Conservation (phyloP, 2,113 vertebrate genomes). For the Etheostoma cragini region DNA sequence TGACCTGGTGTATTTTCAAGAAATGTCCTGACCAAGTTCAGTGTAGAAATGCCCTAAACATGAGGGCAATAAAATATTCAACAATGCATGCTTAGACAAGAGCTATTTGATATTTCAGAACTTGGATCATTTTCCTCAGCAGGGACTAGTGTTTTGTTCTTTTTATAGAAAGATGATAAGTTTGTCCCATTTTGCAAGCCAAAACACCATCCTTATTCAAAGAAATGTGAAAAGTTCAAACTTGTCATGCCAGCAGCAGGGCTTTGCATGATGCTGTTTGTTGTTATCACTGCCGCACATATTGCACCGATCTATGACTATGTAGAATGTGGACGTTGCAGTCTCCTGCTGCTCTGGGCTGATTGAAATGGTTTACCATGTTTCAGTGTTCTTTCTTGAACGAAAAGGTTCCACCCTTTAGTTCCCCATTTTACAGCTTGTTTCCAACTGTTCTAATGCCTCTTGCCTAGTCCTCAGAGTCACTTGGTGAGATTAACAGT, state of each 20-base stretch:
- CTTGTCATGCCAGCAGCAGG: slow-evolving; percentile 26
- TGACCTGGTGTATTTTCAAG: slow-evolving; percentile 8
- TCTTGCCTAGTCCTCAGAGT: slow-evolving; percentile 24
- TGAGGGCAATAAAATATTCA: slow-evolving; percentile 13
- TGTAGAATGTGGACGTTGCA: slow-evolving; percentile 41
- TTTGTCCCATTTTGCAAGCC: slow-evolving; percentile 22
- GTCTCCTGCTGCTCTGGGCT: slow-evolving; percentile 67
- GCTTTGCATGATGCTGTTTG: slow-evolving; percentile 49
- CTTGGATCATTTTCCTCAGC: slow-evolving; percentile 11
- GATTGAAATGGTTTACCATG: slow-evolving; percentile 73
- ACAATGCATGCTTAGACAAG: not conserved
- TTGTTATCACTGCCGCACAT: slow-evolving; percentile 72
- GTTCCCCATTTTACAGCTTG: slow-evolving; percentile 57
- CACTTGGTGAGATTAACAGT: slow-evolving; percentile 34
- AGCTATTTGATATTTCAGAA: slow-evolving; percentile 22
- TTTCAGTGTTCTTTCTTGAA: slow-evolving; percentile 44
- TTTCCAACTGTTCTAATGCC: slow-evolving; percentile 63
- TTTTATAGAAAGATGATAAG: slow-evolving; percentile 32
- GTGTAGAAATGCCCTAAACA: slow-evolving; percentile 4
- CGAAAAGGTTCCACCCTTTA: slow-evolving; percentile 51
- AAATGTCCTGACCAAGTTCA: slow-evolving; percentile 20
- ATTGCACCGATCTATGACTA: slow-evolving; percentile 59
- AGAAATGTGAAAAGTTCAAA: slow-evolving; percentile 30
- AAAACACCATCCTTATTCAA: slow-evolving; percentile 27
- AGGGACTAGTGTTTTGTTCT: slow-evolving; percentile 1